These are phyloP conservation scores for Montipora capitata DNA, from an alignment of 92 coral and sea anemone species.

Conservation along the genomic window DNA sequence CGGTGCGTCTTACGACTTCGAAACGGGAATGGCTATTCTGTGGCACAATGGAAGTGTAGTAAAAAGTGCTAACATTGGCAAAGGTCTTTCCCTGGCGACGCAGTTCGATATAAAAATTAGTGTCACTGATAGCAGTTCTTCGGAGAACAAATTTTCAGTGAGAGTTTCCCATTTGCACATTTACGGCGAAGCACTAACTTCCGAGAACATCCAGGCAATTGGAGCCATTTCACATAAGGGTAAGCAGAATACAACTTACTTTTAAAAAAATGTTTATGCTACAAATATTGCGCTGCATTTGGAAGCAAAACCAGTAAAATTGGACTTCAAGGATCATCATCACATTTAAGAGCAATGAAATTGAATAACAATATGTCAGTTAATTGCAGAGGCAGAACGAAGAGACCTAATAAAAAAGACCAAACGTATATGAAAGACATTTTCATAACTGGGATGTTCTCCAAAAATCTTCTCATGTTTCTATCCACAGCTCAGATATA, in stretches of 20 bases:
- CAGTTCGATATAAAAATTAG: constrained; percentile 45
- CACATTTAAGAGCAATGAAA: no score
- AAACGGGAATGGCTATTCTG: constrained; percentile 34
- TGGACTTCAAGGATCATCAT: no score
- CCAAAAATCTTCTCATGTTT: no score
- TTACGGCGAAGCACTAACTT: constrained; percentile 41
- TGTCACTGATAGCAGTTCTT: constrained; percentile 10
- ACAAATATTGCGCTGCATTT: no score
- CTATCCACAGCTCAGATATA: no score
- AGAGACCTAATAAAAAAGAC: no score
- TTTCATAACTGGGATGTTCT: no score
- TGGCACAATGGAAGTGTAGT: constrained; percentile 62
- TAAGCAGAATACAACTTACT: neutral
- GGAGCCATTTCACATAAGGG: constrained; percentile 12
- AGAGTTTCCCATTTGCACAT: constrained; percentile 74
- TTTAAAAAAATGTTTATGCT: no score
- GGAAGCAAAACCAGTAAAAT: no score
- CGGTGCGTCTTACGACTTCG: constrained; percentile 47
- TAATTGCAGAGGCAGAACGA: no score
- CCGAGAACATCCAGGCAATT: constrained; percentile 39
- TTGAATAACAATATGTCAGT: no score
- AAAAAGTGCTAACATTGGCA: neutral
- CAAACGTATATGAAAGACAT: no score
- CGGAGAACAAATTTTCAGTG: constrained; percentile 47
- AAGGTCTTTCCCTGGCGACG: constrained; percentile 13